Percentiles rank a stretch among this genome's conserved stretches.
phyloP scores from a whole-genome alignment of 2,888 invertebrate genomes.

The Ceramica pisi region DNA sequence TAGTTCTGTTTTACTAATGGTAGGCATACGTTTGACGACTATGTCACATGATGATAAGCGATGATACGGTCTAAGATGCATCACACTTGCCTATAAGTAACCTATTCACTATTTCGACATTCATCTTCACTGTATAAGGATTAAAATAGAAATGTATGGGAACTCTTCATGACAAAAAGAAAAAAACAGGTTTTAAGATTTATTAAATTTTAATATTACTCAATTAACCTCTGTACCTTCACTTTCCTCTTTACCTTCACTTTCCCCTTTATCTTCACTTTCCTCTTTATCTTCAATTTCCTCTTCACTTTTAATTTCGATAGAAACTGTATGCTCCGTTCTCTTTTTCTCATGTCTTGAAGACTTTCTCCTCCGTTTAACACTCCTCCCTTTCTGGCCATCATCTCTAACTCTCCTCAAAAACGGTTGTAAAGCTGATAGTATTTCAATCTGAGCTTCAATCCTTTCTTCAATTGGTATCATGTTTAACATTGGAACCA shows the following conservation, averaged over 20 bases:
- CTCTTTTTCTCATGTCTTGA: neutral
- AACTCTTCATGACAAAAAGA: too few relatives aligned
- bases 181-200: too few relatives aligned
- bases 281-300: neutral
- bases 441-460: slow-evolving; percentile 35
- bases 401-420: neutral
- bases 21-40: too few relatives aligned
- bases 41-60: too few relatives aligned
- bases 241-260: slow-evolving; percentile 20
- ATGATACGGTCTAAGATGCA: too few relatives aligned
- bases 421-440: slow-evolving; percentile 30
- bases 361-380: neutral
- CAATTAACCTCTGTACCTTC: neutral
- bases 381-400: rapidly evolving
- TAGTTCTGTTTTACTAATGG: too few relatives aligned
- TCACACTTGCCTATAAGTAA: too few relatives aligned
- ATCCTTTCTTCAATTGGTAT: slow-evolving; percentile 35
- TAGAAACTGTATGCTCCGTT: neutral
- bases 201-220: neutral
- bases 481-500: slow-evolving; percentile 44
- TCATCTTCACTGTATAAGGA: too few relatives aligned
- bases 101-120: too few relatives aligned
- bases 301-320: slow-evolving; percentile 28
- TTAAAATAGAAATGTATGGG: too few relatives aligned
- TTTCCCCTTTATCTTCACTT: neutral